Percentiles rank a stretch among this genome's conserved stretches.
Conservation (phyloP, 1,140 invertebrate genomes). For the Penaeus indicus region DNA sequence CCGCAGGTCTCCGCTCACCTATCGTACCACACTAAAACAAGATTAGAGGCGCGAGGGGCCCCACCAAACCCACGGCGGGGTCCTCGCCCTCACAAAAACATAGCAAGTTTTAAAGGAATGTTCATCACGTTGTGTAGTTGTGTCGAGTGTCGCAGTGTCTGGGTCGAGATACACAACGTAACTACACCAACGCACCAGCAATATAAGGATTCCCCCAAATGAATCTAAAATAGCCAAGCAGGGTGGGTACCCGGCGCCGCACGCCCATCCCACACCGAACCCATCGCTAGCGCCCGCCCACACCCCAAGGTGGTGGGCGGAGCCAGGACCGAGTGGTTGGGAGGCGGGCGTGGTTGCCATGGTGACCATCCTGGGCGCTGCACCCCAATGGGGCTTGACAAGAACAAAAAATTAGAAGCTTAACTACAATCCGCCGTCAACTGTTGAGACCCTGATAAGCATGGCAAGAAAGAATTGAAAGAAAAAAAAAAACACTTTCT, state of each 20-base stretch:
- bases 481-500: conserved; percentile 42
- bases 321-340: not conserved
- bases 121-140: conserved; percentile 59
- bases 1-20: conserved; percentile 43
- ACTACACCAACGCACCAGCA: conserved; percentile 57
- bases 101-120: conserved; percentile 59
- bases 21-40: conserved; percentile 56
- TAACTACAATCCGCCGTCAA: conserved; percentile 54
- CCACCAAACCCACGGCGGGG: conserved; percentile 3
- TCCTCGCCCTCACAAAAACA: conserved; percentile 29
- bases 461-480: conserved; percentile 46
- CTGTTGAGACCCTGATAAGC: conserved; percentile 60
- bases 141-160: conserved; percentile 48
- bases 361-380: conserved; percentile 39
- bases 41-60: not conserved
- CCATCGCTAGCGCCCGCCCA: not conserved
- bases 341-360: conserved; percentile 25
- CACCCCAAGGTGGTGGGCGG: conserved; percentile 18
- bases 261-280: conserved; percentile 11
- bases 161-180: conserved; percentile 50
- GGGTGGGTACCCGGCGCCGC: conserved; percentile 38
- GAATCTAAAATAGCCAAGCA: conserved; percentile 43
- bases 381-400: conserved; percentile 2
- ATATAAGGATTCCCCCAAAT: conserved; percentile 61
- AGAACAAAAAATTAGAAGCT: conserved; percentile 46